Evolutionary conservation across 2,888 invertebrate genomes (phyloP).

Genomic region (Rapana venosa): DNA sequence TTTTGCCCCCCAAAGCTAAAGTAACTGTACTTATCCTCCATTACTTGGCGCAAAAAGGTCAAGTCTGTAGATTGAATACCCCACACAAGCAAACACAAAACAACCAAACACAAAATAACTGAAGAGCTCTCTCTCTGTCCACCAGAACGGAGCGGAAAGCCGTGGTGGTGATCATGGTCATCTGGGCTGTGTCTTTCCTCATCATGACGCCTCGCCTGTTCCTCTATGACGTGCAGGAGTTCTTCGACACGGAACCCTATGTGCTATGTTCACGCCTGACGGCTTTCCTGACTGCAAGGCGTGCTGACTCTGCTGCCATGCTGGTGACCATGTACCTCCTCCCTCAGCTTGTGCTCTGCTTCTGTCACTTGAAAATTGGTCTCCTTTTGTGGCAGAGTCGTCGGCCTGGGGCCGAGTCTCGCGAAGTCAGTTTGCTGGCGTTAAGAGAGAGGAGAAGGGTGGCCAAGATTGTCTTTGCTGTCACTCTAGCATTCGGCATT

Average conservation of each 20-base stretch:
- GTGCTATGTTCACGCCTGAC: conserved; percentile 39
- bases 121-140: background rate
- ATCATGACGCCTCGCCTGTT: conserved; percentile 48
- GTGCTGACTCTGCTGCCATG: conserved; percentile 48
- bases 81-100: background rate
- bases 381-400: conserved; percentile 49
- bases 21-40: too few relatives aligned
- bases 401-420: conserved; percentile 43
- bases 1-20: too few relatives aligned
- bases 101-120: background rate
- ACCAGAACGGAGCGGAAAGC: conserved; percentile 51
- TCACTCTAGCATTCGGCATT: conserved; percentile 52
- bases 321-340: conserved; percentile 50
- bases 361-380: conserved; percentile 52
- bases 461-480: conserved; percentile 53
- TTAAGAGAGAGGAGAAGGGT: conserved; percentile 49
- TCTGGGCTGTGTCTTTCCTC: conserved; percentile 49
- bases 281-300: conserved; percentile 9
- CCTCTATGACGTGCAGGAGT: conserved; percentile 38
- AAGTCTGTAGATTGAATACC: background rate
- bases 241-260: background rate
- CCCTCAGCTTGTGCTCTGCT: conserved; percentile 46
- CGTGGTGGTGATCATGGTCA: conserved; percentile 40
- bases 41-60: too few relatives aligned
- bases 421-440: conserved; percentile 40